These are phyloP conservation scores for Dysidea cf. avara DNA, from an alignment of 37 sponge, comb jelly and placozoan genomes.

Conservation along the genomic window DNA sequence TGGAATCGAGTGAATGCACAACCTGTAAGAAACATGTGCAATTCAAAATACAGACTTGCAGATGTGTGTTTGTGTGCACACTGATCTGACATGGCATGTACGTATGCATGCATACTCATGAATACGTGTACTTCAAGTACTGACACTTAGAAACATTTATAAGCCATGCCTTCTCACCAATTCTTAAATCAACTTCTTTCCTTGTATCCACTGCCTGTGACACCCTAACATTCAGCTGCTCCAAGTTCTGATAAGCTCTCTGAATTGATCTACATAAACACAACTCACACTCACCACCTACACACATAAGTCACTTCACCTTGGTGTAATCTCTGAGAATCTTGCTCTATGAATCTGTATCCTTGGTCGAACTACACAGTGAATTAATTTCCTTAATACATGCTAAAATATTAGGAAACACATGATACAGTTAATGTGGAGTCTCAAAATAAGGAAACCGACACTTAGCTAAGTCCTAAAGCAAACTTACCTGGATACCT, in stretches of 20 bases:
- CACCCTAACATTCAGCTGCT: conserved; percentile 42
- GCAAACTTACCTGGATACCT: not conserved
- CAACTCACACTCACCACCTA: not conserved
- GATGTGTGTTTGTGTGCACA: too few relatives aligned
- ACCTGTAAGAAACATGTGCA: conserved; percentile 46
- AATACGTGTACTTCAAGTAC: too few relatives aligned
- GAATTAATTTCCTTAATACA: too few relatives aligned
- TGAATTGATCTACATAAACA: conserved; percentile 70
- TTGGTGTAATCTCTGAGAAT: conserved; percentile 92
- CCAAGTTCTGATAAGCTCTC: conserved; percentile 73
- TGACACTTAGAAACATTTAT: too few relatives aligned
- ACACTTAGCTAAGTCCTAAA: not conserved
- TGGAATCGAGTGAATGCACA: conserved; percentile 98
- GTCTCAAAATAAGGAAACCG: too few relatives aligned
- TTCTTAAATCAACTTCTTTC: conserved; percentile 92
- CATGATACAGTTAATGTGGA: too few relatives aligned
- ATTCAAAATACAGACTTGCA: too few relatives aligned
- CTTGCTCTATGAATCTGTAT: conserved; percentile 91
- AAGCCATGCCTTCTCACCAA: too few relatives aligned
- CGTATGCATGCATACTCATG: too few relatives aligned
- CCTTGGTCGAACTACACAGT: conserved; percentile 56
- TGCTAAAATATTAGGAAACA: too few relatives aligned
- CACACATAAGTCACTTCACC: conserved; percentile 29
- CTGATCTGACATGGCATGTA: too few relatives aligned
- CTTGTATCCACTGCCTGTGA: conserved; percentile 89